These are phyloP conservation scores for Silurus glanis DNA, from an alignment of 2,113 vertebrate genomes.

Conservation along the genomic window DNA sequence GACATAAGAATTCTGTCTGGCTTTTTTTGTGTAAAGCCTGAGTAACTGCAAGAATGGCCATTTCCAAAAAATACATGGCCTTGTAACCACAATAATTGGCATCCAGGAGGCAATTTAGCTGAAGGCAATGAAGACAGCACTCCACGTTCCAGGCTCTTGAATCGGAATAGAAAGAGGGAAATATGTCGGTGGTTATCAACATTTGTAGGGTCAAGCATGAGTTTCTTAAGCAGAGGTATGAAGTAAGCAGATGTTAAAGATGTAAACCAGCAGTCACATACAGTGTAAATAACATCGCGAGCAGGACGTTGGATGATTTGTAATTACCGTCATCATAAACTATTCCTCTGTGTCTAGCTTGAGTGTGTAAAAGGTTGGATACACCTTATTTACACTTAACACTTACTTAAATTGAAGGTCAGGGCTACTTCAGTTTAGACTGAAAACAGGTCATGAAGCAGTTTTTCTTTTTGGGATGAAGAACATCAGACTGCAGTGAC, in stretches of 20 bases:
- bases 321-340: not conserved
- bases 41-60: not conserved
- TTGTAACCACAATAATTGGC: not conserved
- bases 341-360: not conserved
- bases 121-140: not conserved
- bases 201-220: not conserved
- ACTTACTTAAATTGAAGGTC: not conserved
- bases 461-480: not conserved
- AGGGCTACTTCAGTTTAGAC: not conserved
- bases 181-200: not conserved
- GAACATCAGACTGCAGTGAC: not conserved
- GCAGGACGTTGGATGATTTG: not conserved
- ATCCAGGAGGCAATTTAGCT: not conserved
- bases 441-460: not conserved
- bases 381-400: not conserved
- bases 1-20: not conserved
- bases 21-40: not conserved
- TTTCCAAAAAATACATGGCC: not conserved
- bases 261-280: not conserved
- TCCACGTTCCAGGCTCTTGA: not conserved
- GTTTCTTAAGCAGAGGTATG: not conserved
- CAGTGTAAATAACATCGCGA: not conserved
- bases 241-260: not conserved
- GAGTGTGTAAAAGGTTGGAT: not conserved
- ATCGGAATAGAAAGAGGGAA: not conserved